phyloP scores from a whole-genome alignment of 2,797 vertebrate species.

The Microchirus variegatus region DNA sequence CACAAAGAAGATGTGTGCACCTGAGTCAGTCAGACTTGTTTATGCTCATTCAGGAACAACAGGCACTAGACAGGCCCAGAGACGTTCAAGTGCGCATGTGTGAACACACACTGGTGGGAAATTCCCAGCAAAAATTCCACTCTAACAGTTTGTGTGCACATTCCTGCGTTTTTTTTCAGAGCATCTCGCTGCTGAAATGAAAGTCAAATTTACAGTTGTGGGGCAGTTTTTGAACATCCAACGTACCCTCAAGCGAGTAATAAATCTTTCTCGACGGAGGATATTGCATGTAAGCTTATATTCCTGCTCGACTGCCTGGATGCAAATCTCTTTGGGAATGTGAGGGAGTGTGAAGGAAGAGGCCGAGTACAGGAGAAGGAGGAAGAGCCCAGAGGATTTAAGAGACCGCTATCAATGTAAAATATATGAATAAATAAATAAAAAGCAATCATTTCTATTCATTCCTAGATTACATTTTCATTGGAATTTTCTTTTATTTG shows the following conservation, averaged over 20 bases:
- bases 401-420: constrained; percentile 2
- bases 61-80: constrained; percentile 25
- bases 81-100: constrained; percentile 28
- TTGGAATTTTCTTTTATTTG: not conserved
- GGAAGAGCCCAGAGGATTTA: constrained; percentile 17
- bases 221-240: constrained; percentile 51
- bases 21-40: constrained; percentile 40
- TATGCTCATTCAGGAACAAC: constrained; percentile 28
- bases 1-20: constrained; percentile 9
- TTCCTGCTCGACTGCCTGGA: constrained; percentile 38
- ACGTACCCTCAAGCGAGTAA: constrained; percentile 41
- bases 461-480: not conserved
- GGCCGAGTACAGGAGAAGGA: constrained; percentile 13
- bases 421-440: not conserved
- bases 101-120: constrained; percentile 66
- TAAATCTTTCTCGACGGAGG: constrained; percentile 55
- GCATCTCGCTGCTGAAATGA: constrained; percentile 69
- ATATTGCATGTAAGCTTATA: constrained; percentile 57
- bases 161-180: constrained; percentile 73
- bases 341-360: constrained; percentile 50
- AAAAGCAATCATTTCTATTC: no score
- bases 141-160: constrained; percentile 65
- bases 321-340: constrained; percentile 41
- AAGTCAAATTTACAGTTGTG: constrained; percentile 54
- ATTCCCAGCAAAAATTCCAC: constrained; percentile 79